A percentile compares a stretch with the other conserved stretches of the same genome.
Evolutionary conservation across 2,888 invertebrate genomes (phyloP).

Genomic region (Aphidius colemani): DNA sequence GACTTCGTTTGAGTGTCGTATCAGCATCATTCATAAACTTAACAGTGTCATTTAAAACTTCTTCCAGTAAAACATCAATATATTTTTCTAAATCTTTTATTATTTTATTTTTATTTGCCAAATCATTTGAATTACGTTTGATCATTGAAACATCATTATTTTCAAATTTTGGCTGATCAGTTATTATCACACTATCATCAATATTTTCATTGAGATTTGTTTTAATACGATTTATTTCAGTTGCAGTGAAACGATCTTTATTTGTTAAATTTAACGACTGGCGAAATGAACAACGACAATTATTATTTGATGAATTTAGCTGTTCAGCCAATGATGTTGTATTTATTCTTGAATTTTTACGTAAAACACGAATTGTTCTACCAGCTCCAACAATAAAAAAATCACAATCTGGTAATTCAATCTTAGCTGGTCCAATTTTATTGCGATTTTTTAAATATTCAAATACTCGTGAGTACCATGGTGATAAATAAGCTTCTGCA

Average conservation of each 20-base stretch:
- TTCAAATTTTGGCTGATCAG: slow-evolving; percentile 26
- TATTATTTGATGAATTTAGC: slow-evolving; percentile 52
- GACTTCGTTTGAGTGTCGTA: slow-evolving; percentile 27
- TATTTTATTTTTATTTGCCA: slow-evolving; percentile 46
- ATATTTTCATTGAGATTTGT: slow-evolving; percentile 50
- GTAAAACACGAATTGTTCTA: slow-evolving; percentile 49
- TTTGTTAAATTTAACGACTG: slow-evolving; percentile 43
- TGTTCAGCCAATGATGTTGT: slow-evolving; percentile 41
- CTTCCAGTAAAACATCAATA: slow-evolving; percentile 53
- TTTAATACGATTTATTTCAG: slow-evolving; percentile 52
- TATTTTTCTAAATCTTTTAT: slow-evolving; percentile 53
- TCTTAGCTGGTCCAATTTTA: slow-evolving; percentile 46
- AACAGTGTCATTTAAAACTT: slow-evolving; percentile 54
- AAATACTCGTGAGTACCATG: slow-evolving; percentile 50
- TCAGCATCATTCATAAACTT: slow-evolving; percentile 46
- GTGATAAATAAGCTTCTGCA: slow-evolving; percentile 9
- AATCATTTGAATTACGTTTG: slow-evolving; percentile 33
- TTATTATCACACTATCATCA: slow-evolving; percentile 42
- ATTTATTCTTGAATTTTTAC: slow-evolving; percentile 42
- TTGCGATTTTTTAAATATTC: slow-evolving; percentile 50
- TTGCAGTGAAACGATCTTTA: slow-evolving; percentile 46
- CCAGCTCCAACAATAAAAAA: slow-evolving; percentile 52
- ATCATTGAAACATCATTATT: slow-evolving; percentile 16
- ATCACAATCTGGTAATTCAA: slow-evolving; percentile 52
- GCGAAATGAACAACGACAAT: slow-evolving; percentile 55